These are phyloP conservation scores for Dipodomys merriami DNA, from an alignment of 2,113 vertebrate species.

Conservation along the genomic window DNA sequence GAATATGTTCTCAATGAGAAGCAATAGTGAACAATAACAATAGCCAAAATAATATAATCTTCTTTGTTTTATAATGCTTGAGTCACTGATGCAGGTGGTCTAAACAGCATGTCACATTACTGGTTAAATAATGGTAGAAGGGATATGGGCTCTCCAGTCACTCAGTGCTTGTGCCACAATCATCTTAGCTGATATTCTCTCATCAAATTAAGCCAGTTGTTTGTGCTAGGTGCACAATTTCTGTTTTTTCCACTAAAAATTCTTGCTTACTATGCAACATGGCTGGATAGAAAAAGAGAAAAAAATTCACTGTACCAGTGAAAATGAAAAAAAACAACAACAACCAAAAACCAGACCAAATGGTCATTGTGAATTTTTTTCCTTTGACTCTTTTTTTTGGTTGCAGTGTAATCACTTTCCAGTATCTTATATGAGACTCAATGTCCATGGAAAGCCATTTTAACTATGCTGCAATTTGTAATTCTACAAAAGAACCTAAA, in stretches of 20 bases:
- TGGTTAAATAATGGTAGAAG: not conserved
- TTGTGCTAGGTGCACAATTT: not conserved
- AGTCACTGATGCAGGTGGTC: not conserved
- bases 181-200: not conserved
- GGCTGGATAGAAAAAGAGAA: not conserved
- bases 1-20: not conserved
- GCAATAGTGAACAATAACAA: not conserved
- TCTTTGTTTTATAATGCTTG: not conserved
- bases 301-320: not conserved
- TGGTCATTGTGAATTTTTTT: not conserved
- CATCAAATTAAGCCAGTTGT: not conserved
- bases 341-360: too few relatives aligned
- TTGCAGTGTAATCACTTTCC: not conserved
- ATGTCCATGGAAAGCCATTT: slow-evolving; percentile 5
- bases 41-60: not conserved
- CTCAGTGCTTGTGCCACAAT: not conserved
- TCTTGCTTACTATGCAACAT: not conserved
- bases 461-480: not conserved
- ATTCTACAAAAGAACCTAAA: slow-evolving; percentile 16
- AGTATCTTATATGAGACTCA: not conserved
- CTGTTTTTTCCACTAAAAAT: not conserved
- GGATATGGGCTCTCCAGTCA: not conserved
- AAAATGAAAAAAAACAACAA: not conserved
- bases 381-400: not conserved
- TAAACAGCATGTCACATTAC: not conserved